Evolutionary conservation across 37 sponge, comb jelly and placozoan species (phyloP), one percentile per base, ranked within the genome.

Genomic region (Ephydatia muelleri): DNA sequence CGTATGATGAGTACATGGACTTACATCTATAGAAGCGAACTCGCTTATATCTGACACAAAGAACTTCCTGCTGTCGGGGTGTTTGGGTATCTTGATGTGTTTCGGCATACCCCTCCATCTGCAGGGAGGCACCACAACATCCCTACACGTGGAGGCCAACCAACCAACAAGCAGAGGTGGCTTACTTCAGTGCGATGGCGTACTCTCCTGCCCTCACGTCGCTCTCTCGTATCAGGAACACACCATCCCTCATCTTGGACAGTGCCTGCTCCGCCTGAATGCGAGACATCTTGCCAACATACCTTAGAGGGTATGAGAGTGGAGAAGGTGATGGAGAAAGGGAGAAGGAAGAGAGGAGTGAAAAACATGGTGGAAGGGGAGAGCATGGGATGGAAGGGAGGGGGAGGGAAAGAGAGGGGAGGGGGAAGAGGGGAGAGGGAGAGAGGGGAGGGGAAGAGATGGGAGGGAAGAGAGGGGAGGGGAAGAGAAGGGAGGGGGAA

Each of bases 221-320:
- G 69, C 97, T 96, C 89, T 96, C 97, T 75, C 97, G 30, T 5
- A 96, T 93, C 12, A 96, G 85, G 79, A 91, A 96, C 11, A 90
- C 91, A 5, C 97, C 94, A 75, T 96, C 90, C 68, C 72, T 49
- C 43, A 77, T 35, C 0, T 67, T 25, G 49, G 83, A 80, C 3
- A 96, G 85, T 4, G 79, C 69, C 49, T 84, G 84, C 75, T 96
- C 97, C 0, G 97, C 94, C 29, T 93, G 92, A 21, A 88, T 82
- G 3, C 97, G 91, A 49, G 94, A 87, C 90, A 85, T 91, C 70
- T 83, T 79, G 21, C 94, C 94, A 33, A 96, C 80, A 69, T 82
- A 96, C 92, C 93, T 78, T 4, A 43, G n/a, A n/a, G n/a, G n/a
- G n/a, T n/a, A n/a, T n/a, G n/a, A n/a, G n/a, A n/a, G n/a, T n/a